Evolutionary conservation across 2,113 vertebrate genomes (phyloP), one percentile per base, ranked within the genome.

Genomic region (Microtus richardsoni): DNA sequence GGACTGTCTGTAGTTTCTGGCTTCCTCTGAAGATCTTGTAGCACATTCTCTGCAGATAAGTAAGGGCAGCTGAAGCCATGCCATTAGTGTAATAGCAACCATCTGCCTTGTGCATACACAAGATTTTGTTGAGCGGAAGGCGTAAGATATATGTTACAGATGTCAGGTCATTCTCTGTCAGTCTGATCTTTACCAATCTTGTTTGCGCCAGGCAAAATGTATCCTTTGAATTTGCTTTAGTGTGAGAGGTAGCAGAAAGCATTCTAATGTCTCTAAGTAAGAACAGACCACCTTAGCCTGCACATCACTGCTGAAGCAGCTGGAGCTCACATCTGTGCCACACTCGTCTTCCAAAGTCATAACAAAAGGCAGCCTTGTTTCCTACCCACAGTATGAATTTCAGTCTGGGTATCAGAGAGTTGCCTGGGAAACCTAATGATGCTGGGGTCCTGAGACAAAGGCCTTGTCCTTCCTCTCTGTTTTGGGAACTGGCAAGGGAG

Each of bases 281-380:
- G 91, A 74, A 66, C 3, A 41, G 93, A 93, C 93, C 88, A 93
- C 93, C 78, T 93, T 86, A 91, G 94, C 89, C 80, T 94, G 80
- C 73, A 83, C 71, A 92, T 93, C 88, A 86, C 88, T 91, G 77
- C 73, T 82, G 91, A 96, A 97, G 93, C 94, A 96, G 94, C 97
- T 95, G 93, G 85, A 95, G 77, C 71, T 91, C 93, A 91, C 96
- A 97, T 79, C 94, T 97, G 96, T 92, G 92, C 78, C 62, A 88
- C 91, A 66, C 80, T 79, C 64, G 83, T 79, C 93, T 88, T 92
- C 96, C 58, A 74, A 82, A 97, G 84, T 93, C 85, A 54, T 73
- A 91, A 91, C 77, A 92, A 97, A 64, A 96, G 91, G 54, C 3
- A 0, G 71, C 30, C 91, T 91, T 54, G 93, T 96, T 93, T 94